phyloP scores from a whole-genome alignment of 2,113 vertebrate genomes.

The Naja naja region DNA sequence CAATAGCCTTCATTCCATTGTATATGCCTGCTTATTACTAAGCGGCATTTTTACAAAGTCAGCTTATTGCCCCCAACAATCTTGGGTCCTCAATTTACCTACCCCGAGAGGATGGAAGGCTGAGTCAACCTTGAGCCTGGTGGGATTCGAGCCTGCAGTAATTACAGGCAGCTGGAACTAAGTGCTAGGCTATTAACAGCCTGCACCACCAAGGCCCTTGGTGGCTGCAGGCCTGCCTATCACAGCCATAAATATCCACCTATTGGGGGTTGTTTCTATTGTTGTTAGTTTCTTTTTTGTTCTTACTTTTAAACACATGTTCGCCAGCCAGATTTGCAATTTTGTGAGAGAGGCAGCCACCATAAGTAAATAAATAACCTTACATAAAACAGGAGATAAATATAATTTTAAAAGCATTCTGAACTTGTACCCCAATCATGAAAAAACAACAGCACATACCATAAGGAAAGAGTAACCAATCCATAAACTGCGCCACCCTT shows the following conservation, averaged over 20 bases:
- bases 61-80: no score
- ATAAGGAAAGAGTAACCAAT: slow-evolving; percentile 98
- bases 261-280: background rate
- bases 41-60: no score
- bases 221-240: background rate
- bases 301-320: background rate
- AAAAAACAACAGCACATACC: slow-evolving; percentile 70
- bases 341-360: background rate
- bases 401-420: background rate
- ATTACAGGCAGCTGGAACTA: no score
- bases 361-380: background rate
- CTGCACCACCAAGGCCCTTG: no score
- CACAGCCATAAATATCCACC: background rate
- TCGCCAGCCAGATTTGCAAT: background rate
- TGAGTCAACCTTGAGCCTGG: no score
- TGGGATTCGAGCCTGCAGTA: no score
- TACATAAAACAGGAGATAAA: background rate
- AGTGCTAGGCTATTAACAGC: no score
- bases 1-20: no score
- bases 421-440: background rate
- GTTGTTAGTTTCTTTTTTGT: background rate
- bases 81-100: no score
- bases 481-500: slow-evolving; percentile 95
- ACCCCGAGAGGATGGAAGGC: no score
- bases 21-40: no score